These are phyloP conservation scores for Spizella passerina DNA, from an alignment of 2,797 vertebrate species.

Conservation along the genomic window DNA sequence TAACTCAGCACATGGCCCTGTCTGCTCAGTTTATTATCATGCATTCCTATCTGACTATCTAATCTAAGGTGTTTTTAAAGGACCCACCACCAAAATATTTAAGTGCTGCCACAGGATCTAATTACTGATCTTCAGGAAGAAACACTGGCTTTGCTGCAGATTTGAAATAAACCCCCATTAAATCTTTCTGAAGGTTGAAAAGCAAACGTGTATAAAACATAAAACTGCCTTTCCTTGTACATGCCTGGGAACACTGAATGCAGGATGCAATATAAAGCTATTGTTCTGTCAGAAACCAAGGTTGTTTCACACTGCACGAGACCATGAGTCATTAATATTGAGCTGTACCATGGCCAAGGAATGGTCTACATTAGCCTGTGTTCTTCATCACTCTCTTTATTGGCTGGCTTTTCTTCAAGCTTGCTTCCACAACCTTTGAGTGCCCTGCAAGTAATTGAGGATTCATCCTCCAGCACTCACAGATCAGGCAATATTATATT, in stretches of 20 bases:
- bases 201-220: neutral
- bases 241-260: neutral
- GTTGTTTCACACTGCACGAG: neutral
- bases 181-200: neutral
- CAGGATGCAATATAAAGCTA: neutral
- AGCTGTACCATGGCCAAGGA: neutral
- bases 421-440: neutral
- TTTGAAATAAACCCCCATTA: neutral
- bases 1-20: constrained; percentile 2
- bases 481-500: neutral
- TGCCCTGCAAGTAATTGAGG: neutral
- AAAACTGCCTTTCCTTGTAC: neutral
- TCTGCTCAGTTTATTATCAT: constrained; percentile 6
- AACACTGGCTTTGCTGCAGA: neutral
- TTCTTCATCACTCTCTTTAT: neutral
- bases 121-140: constrained; percentile 50
- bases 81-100: constrained; percentile 4
- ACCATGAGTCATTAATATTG: constrained; percentile 6
- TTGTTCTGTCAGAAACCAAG: neutral
- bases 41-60: constrained; percentile 52
- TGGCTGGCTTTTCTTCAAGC: neutral
- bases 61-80: constrained; percentile 46
- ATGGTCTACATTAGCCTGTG: neutral
- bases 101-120: constrained; percentile 23
- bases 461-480: neutral